A percentile compares a stretch with the other conserved stretches of the same genome.
phyloP scores from a whole-genome alignment of 2,888 invertebrate species.

The Rambutsinella grinnellia region DNA sequence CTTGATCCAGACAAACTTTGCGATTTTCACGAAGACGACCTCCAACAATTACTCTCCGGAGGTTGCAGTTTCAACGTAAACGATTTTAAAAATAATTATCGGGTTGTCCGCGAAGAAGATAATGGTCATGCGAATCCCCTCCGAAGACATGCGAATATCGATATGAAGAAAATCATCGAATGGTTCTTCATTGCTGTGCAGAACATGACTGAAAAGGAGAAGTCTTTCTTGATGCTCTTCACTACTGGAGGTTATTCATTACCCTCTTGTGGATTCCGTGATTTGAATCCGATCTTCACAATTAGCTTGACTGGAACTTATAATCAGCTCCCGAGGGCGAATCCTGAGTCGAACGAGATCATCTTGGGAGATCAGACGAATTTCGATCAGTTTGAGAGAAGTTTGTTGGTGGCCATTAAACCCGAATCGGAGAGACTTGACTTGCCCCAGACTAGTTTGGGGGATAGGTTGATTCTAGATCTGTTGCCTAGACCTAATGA shows the following conservation, averaged over 20 bases:
- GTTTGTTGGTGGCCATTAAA: conserved; percentile 15
- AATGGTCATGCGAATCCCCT: background rate
- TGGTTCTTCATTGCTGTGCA: conserved; percentile 24
- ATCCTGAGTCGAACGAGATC: conserved; percentile 23
- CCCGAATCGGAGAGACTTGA: conserved; percentile 14
- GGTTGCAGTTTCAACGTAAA: conserved; percentile 4
- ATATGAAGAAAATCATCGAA: conserved; percentile 16
- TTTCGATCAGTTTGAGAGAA: conserved; percentile 29
- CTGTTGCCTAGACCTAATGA: background rate
- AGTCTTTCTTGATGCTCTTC: conserved; percentile 12
- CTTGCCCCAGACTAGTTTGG: background rate
- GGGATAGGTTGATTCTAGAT: background rate
- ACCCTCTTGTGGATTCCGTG: conserved; percentile 21
- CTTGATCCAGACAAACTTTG: conserved; percentile 16
- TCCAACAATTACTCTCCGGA: conserved; percentile 24
- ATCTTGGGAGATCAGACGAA: conserved; percentile 17
- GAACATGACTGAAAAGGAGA: conserved; percentile 27
- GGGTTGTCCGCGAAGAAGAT: conserved; percentile 20
- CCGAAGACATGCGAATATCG: background rate
- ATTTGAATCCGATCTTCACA: conserved; percentile 23
- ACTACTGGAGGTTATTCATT: conserved; percentile 30
- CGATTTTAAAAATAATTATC: conserved; percentile 17
- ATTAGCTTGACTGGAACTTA: conserved; percentile 30
- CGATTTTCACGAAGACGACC: conserved; percentile 19
- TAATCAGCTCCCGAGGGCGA: conserved; percentile 8